Conservation (phyloP, 35 echinoderm and acorn worm species). For the Strongylocentrotus purpuratus region DNA sequence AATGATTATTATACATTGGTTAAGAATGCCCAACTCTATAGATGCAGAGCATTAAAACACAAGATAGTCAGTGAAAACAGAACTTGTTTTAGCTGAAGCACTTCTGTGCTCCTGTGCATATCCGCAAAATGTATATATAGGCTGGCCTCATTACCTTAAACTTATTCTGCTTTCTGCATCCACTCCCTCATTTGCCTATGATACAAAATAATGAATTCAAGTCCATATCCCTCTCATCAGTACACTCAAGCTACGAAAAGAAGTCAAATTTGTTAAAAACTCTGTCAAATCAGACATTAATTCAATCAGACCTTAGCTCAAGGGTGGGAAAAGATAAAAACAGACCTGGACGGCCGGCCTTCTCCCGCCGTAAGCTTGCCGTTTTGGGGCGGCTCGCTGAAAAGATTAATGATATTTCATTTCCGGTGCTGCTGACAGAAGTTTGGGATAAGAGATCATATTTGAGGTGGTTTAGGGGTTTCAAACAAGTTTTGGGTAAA, state of each 20-base stretch:
- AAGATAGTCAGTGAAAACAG: too few species aligned
- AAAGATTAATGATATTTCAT: constrained; percentile 14
- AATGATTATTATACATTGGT: too few species aligned
- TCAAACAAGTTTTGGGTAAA: not conserved
- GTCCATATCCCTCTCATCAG: not conserved
- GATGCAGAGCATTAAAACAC: too few species aligned
- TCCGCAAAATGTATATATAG: too few species aligned
- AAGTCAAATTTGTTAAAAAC: not conserved
- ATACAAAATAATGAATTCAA: not conserved
- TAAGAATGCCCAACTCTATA: too few species aligned
- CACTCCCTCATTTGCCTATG: too few species aligned
- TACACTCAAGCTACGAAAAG: not conserved
- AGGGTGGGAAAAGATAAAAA: constrained; percentile 2
- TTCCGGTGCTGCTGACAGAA: not conserved
- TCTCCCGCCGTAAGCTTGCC: not conserved
- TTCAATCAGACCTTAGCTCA: not conserved
- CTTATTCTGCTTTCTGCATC: not conserved
- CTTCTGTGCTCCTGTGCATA: not conserved
- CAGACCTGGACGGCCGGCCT: not conserved
- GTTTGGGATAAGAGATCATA: not conserved
- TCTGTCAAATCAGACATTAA: not conserved
- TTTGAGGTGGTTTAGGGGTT: not conserved
- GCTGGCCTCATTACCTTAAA: not conserved
- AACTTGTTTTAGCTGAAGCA: too few species aligned
- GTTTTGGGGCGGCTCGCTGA: not conserved